Conservation (phyloP, 1,140 invertebrate species). For the Globodera rostochiensis region DNA sequence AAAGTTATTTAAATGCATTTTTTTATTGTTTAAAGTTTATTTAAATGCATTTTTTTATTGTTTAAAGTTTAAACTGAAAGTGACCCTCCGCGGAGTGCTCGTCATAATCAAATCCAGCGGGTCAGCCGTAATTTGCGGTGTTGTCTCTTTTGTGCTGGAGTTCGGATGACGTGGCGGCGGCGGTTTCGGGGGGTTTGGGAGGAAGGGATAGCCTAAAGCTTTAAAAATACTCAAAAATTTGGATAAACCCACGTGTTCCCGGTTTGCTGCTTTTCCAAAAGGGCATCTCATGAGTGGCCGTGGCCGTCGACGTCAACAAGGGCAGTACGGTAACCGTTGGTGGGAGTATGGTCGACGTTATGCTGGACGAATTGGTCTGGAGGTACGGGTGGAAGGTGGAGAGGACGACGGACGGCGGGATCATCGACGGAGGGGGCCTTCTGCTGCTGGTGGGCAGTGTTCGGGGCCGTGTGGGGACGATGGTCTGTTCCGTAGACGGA, state of each 20-base stretch:
- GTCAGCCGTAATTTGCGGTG: neutral
- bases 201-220: neutral
- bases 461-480: neutral
- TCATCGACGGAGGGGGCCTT: neutral
- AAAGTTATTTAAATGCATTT: neutral
- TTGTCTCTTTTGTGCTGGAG: neutral
- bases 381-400: neutral
- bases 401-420: neutral
- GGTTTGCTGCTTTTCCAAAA: constrained; percentile 3
- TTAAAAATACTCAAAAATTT: neutral
- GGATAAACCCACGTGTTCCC: neutral
- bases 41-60: neutral
- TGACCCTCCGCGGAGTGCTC: neutral
- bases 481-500: neutral
- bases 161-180: neutral
- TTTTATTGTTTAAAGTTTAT: neutral
- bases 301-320: neutral
- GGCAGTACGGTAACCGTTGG: neutral
- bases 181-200: neutral
- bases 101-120: constrained; percentile 8
- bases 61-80: neutral
- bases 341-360: neutral
- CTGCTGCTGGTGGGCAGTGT: neutral
- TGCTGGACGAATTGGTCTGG: neutral
- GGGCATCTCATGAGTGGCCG: neutral